Base-by-base conservation (phyloP, 1,140 invertebrate genomes). In the Anastrepha ludens region DNA sequence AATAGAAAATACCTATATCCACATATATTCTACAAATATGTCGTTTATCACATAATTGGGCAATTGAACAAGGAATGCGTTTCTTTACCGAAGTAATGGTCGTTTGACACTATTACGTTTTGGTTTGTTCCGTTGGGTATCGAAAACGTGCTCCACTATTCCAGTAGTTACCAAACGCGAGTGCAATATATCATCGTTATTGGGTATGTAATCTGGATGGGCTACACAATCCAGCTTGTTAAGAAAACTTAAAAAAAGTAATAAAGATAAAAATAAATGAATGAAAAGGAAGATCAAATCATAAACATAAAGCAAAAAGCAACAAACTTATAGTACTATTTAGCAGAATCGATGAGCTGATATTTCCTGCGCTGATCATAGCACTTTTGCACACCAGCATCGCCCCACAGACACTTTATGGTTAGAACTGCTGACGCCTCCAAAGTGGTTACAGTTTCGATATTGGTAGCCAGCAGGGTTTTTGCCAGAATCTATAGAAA, bases 331-430 rank as follows among this genome's bases (percentile, higher is more conserved):
- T 29, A 29, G 2, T n/a, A 74, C 97, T 98, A 98, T 97, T 98
- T 98, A 91, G 98, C 97, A 90, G 98, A 98, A 94, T 98, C 98
- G 90, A 97, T 98, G 70, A 98, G 95, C 94, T 98, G 98, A 94
- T 98, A 98, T 93, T 98, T 98, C 94, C 98, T 95, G 93, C 98
- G 95, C 88, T 98, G 94, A 93, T 98, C 97, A 93, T 98, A 99
- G 94, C 98, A 98, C 94, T 98, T 97, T 94, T 98, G 97, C 90
- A 99, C 98, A 86, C 98, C 98, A 44, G 94, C 93, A 93, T 98
- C 98, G 88, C 94, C 94, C 98, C 98, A 98, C 89, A 98, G 94
- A 90, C 96, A 95, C 93, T 97, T 97, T 90, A 98, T 98, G 88
- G 97, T 97, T 91, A 97, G 96, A 47, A 98, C 97, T 93, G 96